Evolutionary conservation across 2,113 vertebrate genomes (phyloP).

Genomic region (Osmerus mordax): DNA sequence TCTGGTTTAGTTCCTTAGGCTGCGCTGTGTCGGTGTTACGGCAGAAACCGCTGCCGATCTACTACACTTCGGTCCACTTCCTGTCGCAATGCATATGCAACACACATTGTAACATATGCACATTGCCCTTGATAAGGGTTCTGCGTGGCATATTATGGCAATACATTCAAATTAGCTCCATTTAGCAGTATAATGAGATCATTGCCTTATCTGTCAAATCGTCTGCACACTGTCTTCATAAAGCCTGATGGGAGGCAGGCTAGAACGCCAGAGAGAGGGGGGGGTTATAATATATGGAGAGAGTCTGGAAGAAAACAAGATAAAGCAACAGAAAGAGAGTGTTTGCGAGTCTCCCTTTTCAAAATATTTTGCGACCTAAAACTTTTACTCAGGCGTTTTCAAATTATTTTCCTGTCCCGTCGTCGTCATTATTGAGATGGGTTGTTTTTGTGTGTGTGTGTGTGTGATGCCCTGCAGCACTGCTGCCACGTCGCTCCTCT

Average conservation of each 20-base stretch:
- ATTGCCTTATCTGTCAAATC: neutral
- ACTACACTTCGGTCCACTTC: neutral
- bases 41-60: neutral
- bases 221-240: neutral
- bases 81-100: slow-evolving; percentile 6
- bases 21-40: neutral
- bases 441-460: slow-evolving; percentile 9
- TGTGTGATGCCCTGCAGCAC: slow-evolving; percentile 21
- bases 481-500: slow-evolving; percentile 13
- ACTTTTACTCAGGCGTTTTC: slow-evolving; percentile 34
- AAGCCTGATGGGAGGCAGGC: neutral
- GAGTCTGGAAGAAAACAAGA: neutral
- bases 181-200: slow-evolving; percentile 11
- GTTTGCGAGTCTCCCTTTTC: neutral
- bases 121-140: neutral
- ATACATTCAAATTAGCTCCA: slow-evolving; percentile 1
- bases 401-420: slow-evolving; percentile 59
- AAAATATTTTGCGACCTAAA: neutral
- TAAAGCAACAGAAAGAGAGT: neutral
- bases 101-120: slow-evolving; percentile 10
- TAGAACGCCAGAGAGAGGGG: neutral
- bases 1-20: neutral
- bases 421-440: slow-evolving; percentile 44
- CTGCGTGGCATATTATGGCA: neutral
- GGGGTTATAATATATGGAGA: neutral